These are phyloP conservation scores for Drosophila leontia DNA, from an alignment of 1,140 invertebrate genomes.

Conservation along the genomic window DNA sequence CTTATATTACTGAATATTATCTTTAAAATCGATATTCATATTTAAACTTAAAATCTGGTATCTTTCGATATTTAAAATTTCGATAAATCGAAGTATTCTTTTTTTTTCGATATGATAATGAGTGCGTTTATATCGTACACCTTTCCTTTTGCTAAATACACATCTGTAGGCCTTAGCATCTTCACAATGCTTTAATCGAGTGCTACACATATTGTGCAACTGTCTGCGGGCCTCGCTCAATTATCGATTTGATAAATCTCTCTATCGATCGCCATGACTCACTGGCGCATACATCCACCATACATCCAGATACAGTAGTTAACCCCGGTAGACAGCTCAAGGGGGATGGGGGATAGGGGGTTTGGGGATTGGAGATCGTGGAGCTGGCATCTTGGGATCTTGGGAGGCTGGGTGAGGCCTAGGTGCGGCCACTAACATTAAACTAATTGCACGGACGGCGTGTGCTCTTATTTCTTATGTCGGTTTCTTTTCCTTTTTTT, in stretches of 20 bases:
- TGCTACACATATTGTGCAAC: slow-evolving; percentile 14
- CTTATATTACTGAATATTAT: no score
- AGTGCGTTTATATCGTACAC: no score
- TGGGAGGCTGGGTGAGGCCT: slow-evolving; percentile 28
- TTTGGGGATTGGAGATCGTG: not conserved
- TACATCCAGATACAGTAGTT: slow-evolving; percentile 23
- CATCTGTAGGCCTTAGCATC: not conserved
- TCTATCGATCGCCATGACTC: slow-evolving; percentile 28
- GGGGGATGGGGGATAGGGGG: not conserved
- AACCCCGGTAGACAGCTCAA: not conserved
- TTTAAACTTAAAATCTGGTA: no score
- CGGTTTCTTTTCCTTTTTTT: slow-evolving; percentile 1
- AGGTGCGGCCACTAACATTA: slow-evolving; percentile 60
- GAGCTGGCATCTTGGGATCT: slow-evolving; percentile 23
- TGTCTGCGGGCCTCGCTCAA: slow-evolving; percentile 22
- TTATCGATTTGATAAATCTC: slow-evolving; percentile 41
- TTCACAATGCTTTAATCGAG: slow-evolving; percentile 14
- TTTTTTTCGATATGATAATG: no score
- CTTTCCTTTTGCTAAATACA: not conserved
- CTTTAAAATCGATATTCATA: no score
- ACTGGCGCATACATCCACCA: not conserved
- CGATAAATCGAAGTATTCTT: no score
- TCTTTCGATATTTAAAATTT: not conserved
- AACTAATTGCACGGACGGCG: slow-evolving; percentile 49
- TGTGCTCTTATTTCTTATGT: slow-evolving; percentile 49